Base-by-base conservation (phyloP, 2,888 invertebrate species). In the Acholoe squamosa region DNA sequence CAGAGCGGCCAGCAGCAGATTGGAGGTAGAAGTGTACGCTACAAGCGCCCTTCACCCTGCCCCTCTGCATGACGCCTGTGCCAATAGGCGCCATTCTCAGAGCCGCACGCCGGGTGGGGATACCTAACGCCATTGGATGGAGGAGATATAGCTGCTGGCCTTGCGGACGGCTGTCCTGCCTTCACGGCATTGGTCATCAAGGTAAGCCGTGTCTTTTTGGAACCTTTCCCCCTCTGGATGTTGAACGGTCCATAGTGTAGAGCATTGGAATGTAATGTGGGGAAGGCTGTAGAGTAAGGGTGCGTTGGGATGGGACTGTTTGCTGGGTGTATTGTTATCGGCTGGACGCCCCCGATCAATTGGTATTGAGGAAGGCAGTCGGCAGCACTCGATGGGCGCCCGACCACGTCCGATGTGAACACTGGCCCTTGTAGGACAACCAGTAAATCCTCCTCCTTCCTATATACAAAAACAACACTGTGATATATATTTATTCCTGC, bases 21-120 rank as follows among this genome's bases (percentile, higher is more conserved):
- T 28, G 34, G 77, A 10, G 31, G 34, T 10, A 5, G 31, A 1
- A 10, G 77, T 25, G 77, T 16, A 77, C 25, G 19, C 33, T 77
- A 28, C 77, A 28, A 28, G 77, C 77, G 31, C 77, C 34, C 77
- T n/a, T 77, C 33, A 34, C 77, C 34, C 77, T 77, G 16, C 77
- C 77, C 31, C 31, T 28, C 34, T 28, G 16, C 61, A 14, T 77
- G 84, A 84, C 84, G 84, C 84, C 52, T 52, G 22, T 43, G 1
- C 84, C 52, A 52, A 84, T 43, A 43, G 52, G 84, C 84, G 84
- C 84, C 84, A 84, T 84, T 84, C 84, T 43, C 84, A 43, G 84
- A 84, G 84, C 28, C 43, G 33, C 84, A 84, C 77, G 19, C 77
- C 19, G 25, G 25, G n/a, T n/a, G 77, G 77, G 19, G 77, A 77